These are phyloP conservation scores for Phasianus colchicus DNA, from an alignment of 2,113 vertebrate genomes.

Conservation along the genomic window DNA sequence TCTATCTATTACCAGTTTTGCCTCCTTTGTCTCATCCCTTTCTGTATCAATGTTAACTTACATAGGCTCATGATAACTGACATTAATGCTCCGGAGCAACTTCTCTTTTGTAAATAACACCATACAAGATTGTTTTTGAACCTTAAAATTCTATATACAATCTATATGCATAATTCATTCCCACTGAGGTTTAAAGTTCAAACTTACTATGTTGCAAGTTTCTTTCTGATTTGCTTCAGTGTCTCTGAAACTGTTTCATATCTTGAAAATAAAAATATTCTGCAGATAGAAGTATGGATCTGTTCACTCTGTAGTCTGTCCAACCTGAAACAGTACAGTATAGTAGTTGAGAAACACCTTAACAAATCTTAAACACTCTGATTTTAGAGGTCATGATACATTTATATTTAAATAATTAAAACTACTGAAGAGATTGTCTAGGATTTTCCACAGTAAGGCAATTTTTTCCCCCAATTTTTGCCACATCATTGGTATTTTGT, in stretches of 20 bases:
- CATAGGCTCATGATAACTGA: not conserved
- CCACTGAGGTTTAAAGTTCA: constrained; percentile 16
- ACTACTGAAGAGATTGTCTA: not conserved
- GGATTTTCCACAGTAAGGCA: not conserved
- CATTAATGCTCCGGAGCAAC: not conserved
- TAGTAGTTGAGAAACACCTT: not conserved
- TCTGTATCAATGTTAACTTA: not conserved
- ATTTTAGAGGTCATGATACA: not conserved
- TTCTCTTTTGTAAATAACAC: not conserved
- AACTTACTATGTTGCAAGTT: not conserved
- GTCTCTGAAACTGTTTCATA: not conserved
- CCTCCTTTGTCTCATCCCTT: not conserved
- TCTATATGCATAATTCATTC: constrained; percentile 32
- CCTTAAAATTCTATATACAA: not conserved
- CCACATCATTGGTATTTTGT: not conserved
- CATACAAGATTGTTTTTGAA: constrained; percentile 6
- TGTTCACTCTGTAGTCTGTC: not conserved
- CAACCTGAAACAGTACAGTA: not conserved
- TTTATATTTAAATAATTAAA: not conserved
- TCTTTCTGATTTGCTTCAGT: constrained; percentile 21
- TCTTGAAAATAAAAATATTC: constrained; percentile 14
- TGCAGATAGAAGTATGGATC: not conserved
- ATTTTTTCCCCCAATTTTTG: not conserved
- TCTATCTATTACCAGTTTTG: not conserved
- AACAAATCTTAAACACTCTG: not conserved